Base-by-base conservation (phyloP, 1,140 invertebrate genomes). In the Pseudomyrmex dendroicus region DNA sequence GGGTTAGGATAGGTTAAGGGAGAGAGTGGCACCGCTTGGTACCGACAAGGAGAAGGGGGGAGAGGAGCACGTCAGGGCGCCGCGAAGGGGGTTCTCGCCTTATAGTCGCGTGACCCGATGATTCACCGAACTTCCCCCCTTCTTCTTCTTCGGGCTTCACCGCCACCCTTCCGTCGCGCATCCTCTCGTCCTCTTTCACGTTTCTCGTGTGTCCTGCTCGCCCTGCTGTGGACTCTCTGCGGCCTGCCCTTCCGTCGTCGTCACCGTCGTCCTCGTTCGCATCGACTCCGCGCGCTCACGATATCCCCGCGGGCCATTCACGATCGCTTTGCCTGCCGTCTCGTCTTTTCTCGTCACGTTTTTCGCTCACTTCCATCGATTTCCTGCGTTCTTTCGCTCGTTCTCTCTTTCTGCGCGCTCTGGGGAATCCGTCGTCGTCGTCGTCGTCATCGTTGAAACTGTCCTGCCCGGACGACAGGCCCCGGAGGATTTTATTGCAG, bases 61-160 rank as follows among this genome's bases (percentile, higher is more conserved):
- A 1, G 35, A 7, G 35, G 0, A 5, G 35, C 35, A 35, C 15
- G 44, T 56, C 57, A 50, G 57, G 76, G 66, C 57, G 20, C 73
- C 50, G 73, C 62, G 50, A 82, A 82, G 62, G 62, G 73, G 82
- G 61, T 83, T 80, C 35, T 83, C 89, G 63, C 72, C 59, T 84
- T 84, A 50, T 72, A 63, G 83, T 91, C 86, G 90, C 90, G 90
- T 91, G 90, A 91, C 90, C 86, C 88, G 90, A 91, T 91, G 89
- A 91, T 91, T 91, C 90, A 91, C 87, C 85, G 46, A 70, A 74
- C 80, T 82, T 61, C 46, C 56, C 68, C 70, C 20, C 35, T 46
- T 10, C 22, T 64, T 44, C 83, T 66, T 67, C 59, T 61, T 82
- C 63, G 13, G 35, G 48, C 13, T 50, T 35, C 54, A n/a, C 20